Evolutionary conservation across 2,797 vertebrate genomes (phyloP), one percentile per base, ranked within the genome.

Genomic region (Enteromius viviparus): DNA sequence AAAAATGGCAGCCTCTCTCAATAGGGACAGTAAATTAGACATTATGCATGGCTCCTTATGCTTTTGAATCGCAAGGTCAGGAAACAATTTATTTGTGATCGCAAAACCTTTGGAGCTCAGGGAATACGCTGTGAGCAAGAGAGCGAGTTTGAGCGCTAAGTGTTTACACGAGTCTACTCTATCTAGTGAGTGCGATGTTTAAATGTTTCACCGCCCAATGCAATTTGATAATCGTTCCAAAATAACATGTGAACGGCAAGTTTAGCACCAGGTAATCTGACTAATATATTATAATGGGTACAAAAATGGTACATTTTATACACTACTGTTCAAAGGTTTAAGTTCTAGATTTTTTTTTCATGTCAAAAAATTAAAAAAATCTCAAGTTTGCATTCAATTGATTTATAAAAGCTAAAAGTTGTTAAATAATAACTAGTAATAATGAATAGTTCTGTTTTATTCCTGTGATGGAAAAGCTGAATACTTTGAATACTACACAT

Each of bases 1-100:
- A 97, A 96, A 96, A 96, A 97, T 96, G 95, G 96, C 92, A 92
- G 94, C 93, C 94, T 93, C 94, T 90, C 91, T 95, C 93, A 89
- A 91, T 89, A 91, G 94, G 96, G 96, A 97, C 95, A 96, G 96
- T 97, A 98, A 98, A 98, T 98, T 97, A 97, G 96, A 97, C 92
- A 95, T 96, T 97, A 97, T 97, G 95, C 96, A 97, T 95, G 96
- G 95, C 95, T 95, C 91, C 93, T 94, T 93, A 94, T 94, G 89
- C 88, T 95, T 95, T 92, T 92, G 90, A 92, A 87, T 32, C 89
- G 91, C 91, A 89, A 90, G 94, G 94, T 94, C 93, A 32, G 70
- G 92, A 92, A 94, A 92, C 94, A 93, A 95, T 96, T 95, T 96
- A 95, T 95, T 94, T 91, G 87, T 83, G 84, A 85, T 87, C 87